These are phyloP conservation scores for Brachionus asplanchnoidis DNA, from an alignment of 1,140 invertebrate species.

Conservation along the genomic window DNA sequence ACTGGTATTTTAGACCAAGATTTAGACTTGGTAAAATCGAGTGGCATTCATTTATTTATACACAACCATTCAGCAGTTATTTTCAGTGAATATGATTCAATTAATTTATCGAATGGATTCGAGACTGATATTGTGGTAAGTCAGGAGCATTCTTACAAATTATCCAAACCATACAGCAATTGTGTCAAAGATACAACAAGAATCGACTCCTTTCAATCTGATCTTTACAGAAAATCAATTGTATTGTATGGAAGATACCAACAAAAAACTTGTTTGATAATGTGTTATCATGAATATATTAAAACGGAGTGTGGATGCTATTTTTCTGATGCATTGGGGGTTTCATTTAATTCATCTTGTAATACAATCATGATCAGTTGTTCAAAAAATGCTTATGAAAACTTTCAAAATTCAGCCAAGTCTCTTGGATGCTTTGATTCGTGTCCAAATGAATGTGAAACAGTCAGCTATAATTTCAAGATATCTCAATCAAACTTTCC, in stretches of 20 bases:
- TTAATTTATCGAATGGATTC: not conserved
- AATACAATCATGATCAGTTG: not conserved
- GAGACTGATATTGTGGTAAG: not conserved
- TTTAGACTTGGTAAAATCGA: not conserved
- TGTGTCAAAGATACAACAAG: not conserved
- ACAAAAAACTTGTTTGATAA: too few relatives aligned
- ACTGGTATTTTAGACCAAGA: not conserved
- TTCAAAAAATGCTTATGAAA: not conserved
- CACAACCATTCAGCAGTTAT: not conserved
- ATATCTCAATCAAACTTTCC: not conserved
- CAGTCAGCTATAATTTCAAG: not conserved
- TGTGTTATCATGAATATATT: too few relatives aligned
- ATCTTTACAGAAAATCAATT: not conserved
- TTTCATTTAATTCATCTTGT: not conserved
- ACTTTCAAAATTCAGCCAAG: too few relatives aligned
- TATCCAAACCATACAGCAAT: not conserved
- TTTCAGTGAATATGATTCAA: not conserved
- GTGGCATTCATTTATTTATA: too few relatives aligned
- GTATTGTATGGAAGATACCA: not conserved
- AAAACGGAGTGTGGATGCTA: too few relatives aligned
- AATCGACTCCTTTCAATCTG: not conserved
- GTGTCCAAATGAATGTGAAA: not conserved
- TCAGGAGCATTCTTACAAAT: not conserved
- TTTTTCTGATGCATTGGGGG: too few relatives aligned
- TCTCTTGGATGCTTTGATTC: not conserved